A percentile compares a stretch with the other conserved stretches of the same genome.
phyloP scores from a whole-genome alignment of 2,888 invertebrate species.

The Netelia inedita region DNA sequence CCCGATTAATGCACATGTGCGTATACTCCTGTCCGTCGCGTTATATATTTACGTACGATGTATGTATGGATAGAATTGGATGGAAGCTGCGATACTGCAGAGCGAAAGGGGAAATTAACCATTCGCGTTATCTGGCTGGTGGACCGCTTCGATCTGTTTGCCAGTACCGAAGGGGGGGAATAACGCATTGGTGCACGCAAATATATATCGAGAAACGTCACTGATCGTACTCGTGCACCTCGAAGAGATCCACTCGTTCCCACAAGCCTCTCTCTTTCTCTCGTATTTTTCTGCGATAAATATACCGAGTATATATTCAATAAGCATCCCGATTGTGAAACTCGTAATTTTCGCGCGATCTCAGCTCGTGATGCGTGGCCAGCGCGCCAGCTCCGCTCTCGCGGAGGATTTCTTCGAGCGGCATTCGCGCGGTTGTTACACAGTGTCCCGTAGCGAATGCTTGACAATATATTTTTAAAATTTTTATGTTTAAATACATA shows the following conservation, averaged over 20 bases:
- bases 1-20: conserved; percentile 57
- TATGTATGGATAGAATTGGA: background rate
- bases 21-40: conserved; percentile 42
- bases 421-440: conserved; percentile 14
- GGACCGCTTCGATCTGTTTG: conserved; percentile 54
- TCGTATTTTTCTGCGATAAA: background rate
- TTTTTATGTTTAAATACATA: conserved; percentile 18
- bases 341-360: conserved; percentile 57
- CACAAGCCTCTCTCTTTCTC: conserved; percentile 50
- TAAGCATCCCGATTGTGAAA: conserved; percentile 58
- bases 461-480: conserved; percentile 33
- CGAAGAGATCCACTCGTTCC: conserved; percentile 52
- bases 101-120: conserved; percentile 43
- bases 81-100: conserved; percentile 6
- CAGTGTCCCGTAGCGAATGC: conserved; percentile 46
- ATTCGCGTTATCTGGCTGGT: conserved; percentile 50
- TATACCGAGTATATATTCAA: conserved; percentile 42
- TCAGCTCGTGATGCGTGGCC: background rate
- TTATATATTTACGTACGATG: conserved; percentile 3
- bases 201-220: conserved; percentile 55
- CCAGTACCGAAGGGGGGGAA: background rate
- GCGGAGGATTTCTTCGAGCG: conserved; percentile 25
- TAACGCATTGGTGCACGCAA: conserved; percentile 35
- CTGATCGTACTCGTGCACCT: conserved; percentile 15
- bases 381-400: conserved; percentile 11